Conservation (phyloP, 2,113 vertebrate genomes). For the Protobothrops flavoviridis region DNA sequence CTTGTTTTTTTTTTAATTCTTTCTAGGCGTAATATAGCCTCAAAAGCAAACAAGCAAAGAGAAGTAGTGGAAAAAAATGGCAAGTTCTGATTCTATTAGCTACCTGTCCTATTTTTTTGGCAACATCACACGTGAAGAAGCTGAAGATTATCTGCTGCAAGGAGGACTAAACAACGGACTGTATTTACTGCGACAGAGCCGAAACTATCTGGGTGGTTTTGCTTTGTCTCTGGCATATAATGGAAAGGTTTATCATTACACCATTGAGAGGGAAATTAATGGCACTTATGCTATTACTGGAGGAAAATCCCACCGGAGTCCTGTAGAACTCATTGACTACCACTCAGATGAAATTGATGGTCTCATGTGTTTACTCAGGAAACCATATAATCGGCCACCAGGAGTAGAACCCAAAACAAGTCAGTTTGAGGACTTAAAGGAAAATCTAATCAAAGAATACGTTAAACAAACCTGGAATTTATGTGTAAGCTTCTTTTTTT, state of each 20-base stretch:
- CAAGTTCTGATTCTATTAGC: conserved; percentile 72
- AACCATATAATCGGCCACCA: conserved; percentile 81
- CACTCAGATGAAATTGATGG: conserved; percentile 87
- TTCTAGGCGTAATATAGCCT: conserved; percentile 10
- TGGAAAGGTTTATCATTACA: conserved; percentile 87
- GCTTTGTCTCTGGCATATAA: conserved; percentile 82
- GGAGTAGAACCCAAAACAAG: conserved; percentile 90
- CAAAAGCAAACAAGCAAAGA: background rate
- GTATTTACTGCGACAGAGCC: conserved; percentile 89
- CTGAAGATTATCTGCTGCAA: conserved; percentile 84
- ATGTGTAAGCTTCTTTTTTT: conserved; percentile 73
- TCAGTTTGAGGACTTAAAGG: conserved; percentile 92
- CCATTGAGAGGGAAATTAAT: conserved; percentile 87
- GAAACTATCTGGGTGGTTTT: conserved; percentile 91
- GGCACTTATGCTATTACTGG: conserved; percentile 88
- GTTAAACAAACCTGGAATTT: conserved; percentile 93
- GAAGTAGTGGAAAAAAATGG: conserved; percentile 43
- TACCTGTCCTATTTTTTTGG: conserved; percentile 88
- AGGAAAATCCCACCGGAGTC: conserved; percentile 82
- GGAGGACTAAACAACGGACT: conserved; percentile 78
- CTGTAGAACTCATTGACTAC: conserved; percentile 85
- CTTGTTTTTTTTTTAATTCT: background rate
- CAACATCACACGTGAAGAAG: conserved; percentile 94
- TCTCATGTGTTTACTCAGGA: conserved; percentile 86
- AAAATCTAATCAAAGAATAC: conserved; percentile 90